Base-by-base conservation (phyloP, 2,113 vertebrate genomes). In the Tupaia chinensis region DNA sequence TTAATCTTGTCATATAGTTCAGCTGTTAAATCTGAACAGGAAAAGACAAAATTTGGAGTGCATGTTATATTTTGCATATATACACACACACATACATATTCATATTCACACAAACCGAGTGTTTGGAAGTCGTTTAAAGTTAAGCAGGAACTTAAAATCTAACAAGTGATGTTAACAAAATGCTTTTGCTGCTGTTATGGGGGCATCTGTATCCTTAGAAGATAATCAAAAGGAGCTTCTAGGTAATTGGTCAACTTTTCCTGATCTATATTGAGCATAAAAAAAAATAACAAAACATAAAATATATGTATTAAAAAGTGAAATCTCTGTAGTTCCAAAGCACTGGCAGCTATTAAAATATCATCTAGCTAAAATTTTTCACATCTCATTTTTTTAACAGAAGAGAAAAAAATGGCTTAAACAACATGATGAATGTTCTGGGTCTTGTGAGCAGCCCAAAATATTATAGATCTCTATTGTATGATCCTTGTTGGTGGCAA, bases 21-120 rank as follows among this genome's bases (percentile, higher is more conserved):
- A 15, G 91, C 54, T 90, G 11, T 87, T 92, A 84, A 82, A 86
- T 54, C 63, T 9, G 66, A 93, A 89, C 29, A 88, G 60, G 19
- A 12, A 60, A 94, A 96, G 93, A 89, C 9, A 56, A 23, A 69
- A 88, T 77, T 44, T 95, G 96, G 85, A 93, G 95, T 80, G 88
- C 66, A 29, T 11, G 12, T 87, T 83, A 56, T 77, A 85, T 82
- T 93, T 93, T 92, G 73, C 58, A 61, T 90, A 89, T n/a, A 79
- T 63, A 68, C 32, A 83, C 44, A 44, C 44, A 44, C 44, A 44
- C 44, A 44, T 5, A 44, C 44, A 44, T 5, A 44, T 44, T 44
- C 44, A 44, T 44, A 44, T 44, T 44, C 44, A 44, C 44, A 44
- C 44, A 44, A 44, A 44, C 7, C 32, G 66, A 76, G 23, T 94